A percentile compares a stretch with the other conserved stretches of the same genome.
These are phyloP conservation scores for Falco biarmicus DNA, from an alignment of 2,797 vertebrate species.

Conservation along the genomic window DNA sequence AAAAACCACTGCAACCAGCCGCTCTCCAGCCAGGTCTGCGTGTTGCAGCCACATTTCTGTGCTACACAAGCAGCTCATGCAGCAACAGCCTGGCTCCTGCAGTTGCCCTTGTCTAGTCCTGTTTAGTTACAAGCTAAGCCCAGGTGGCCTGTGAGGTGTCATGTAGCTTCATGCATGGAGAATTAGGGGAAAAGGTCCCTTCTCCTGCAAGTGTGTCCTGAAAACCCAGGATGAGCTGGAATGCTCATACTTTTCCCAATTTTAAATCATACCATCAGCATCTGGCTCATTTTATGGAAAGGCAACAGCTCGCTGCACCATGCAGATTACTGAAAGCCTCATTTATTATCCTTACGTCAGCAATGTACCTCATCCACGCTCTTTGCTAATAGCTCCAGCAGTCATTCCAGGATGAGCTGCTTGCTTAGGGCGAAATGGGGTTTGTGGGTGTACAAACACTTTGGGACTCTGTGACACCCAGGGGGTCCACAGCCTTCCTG, in stretches of 20 bases:
- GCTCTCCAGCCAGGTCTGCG: background rate
- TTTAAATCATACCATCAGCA: background rate
- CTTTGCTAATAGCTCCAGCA: background rate
- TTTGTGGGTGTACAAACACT: background rate
- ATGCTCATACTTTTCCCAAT: background rate
- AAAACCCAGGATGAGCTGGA: background rate
- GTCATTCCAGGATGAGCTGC: background rate
- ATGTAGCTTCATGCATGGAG: background rate
- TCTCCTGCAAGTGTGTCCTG: background rate
- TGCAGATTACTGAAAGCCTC: background rate
- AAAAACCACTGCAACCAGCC: background rate
- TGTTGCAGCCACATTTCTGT: accelerated
- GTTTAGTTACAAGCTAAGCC: background rate
- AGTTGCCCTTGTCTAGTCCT: background rate
- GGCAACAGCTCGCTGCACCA: background rate
- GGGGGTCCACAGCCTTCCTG: background rate
- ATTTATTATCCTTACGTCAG: background rate
- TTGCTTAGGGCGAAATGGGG: background rate
- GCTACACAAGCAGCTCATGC: background rate
- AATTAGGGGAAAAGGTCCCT: background rate
- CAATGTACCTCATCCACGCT: background rate
- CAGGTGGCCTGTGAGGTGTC: background rate
- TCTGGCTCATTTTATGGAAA: background rate
- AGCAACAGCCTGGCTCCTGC: background rate
- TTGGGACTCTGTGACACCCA: background rate